Evolutionary conservation across 2,888 invertebrate genomes (phyloP).

Genomic region (Parasteatoda lunata): DNA sequence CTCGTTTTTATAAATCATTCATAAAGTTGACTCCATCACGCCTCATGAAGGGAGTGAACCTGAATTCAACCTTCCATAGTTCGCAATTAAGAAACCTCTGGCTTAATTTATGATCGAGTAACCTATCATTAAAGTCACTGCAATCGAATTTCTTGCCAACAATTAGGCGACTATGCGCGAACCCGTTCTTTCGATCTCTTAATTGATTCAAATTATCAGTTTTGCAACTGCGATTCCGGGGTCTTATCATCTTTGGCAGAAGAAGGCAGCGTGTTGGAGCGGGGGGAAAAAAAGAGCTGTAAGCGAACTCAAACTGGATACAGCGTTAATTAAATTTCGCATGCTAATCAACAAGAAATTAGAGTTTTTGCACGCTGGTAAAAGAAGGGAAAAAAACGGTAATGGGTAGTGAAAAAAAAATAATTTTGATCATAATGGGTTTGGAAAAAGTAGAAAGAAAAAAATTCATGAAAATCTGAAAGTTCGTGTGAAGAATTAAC

Average conservation of each 20-base stretch:
- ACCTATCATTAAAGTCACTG: slow-evolving; percentile 42
- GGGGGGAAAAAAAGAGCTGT: slow-evolving; percentile 2
- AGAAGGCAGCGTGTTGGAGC: slow-evolving; percentile 2
- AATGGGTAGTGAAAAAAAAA: neutral
- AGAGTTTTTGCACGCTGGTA: slow-evolving; percentile 31
- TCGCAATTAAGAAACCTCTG: slow-evolving; percentile 16
- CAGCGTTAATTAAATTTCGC: slow-evolving; percentile 62
- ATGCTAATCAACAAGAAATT: slow-evolving; percentile 66
- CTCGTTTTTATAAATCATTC: slow-evolving; percentile 1
- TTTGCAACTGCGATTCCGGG: slow-evolving; percentile 55
- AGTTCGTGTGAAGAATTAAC: neutral
- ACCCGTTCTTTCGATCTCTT: slow-evolving; percentile 58
- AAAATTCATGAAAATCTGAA: neutral
- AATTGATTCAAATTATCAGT: slow-evolving; percentile 69
- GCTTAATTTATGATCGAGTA: slow-evolving; percentile 20
- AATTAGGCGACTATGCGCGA: slow-evolving; percentile 30
- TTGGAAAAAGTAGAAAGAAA: neutral
- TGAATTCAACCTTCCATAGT: slow-evolving; percentile 22
- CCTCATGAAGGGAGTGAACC: slow-evolving; percentile 7
- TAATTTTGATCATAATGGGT: neutral
- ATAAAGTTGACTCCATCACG: slow-evolving; percentile 16
- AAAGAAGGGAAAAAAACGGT: slow-evolving; percentile 1
- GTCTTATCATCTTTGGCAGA: slow-evolving; percentile 33
- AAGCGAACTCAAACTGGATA: slow-evolving; percentile 34
- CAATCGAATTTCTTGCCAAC: slow-evolving; percentile 48